Evolutionary conservation across 2,113 vertebrate species (phyloP).

Genomic region (Myodes glareolus): DNA sequence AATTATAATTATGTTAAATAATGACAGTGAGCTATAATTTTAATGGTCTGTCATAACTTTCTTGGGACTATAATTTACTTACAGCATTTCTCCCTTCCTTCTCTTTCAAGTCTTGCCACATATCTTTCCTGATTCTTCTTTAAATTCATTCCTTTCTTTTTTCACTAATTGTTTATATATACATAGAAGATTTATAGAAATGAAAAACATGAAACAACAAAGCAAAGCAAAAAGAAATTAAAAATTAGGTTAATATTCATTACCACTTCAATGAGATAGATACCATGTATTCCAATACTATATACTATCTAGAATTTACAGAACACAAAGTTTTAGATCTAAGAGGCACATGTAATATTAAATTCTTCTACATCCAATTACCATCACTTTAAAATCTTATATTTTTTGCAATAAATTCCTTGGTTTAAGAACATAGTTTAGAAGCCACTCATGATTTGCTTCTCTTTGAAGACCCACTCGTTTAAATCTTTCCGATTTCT

Average conservation of each 20-base stretch:
- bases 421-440: background rate
- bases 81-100: background rate
- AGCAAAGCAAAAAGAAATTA: background rate
- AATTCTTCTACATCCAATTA: background rate
- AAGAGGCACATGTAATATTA: background rate
- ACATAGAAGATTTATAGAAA: background rate
- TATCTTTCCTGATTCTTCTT: background rate
- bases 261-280: background rate
- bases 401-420: background rate
- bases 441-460: background rate
- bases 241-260: background rate
- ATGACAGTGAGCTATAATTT: background rate
- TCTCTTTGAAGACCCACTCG: background rate
- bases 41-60: background rate
- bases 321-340: background rate
- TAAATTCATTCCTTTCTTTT: background rate
- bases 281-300: background rate
- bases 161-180: background rate
- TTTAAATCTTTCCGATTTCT: background rate
- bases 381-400: background rate
- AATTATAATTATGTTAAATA: background rate
- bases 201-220: background rate
- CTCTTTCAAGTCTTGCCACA: background rate
- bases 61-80: background rate
- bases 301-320: background rate